Evolutionary conservation across 2,797 vertebrate species (phyloP).

Genomic region (Coregonus suidteri): DNA sequence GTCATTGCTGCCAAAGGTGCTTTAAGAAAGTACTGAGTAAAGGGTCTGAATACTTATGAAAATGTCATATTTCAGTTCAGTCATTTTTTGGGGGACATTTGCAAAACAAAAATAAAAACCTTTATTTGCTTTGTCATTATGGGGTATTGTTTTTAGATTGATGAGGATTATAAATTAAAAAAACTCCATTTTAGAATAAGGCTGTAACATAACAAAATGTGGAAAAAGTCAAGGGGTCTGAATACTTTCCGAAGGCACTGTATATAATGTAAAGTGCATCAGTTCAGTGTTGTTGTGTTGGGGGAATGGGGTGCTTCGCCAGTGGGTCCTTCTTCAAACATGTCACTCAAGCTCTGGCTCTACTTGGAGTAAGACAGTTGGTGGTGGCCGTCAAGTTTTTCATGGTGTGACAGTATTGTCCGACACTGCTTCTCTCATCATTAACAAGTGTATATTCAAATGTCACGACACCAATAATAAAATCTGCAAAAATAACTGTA

Average conservation of each 20-base stretch:
- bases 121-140: too few relatives aligned
- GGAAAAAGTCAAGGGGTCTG: not conserved
- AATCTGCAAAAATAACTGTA: not conserved
- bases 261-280: too few relatives aligned
- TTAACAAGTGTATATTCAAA: not conserved
- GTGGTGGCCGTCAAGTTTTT: not conserved
- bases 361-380: not conserved
- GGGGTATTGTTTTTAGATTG: too few relatives aligned
- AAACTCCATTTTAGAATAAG: too few relatives aligned
- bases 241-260: too few relatives aligned
- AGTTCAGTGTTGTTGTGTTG: not conserved
- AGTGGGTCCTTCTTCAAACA: not conserved
- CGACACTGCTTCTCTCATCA: not conserved
- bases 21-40: too few relatives aligned
- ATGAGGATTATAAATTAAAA: too few relatives aligned
- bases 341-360: slow-evolving; percentile 1
- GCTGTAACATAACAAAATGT: not conserved
- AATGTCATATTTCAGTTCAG: too few relatives aligned
- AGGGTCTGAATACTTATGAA: too few relatives aligned
- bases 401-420: not conserved
- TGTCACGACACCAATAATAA: not conserved
- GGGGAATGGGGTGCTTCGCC: not conserved
- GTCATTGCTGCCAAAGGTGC: too few relatives aligned
- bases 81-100: too few relatives aligned
- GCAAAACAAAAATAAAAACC: too few relatives aligned